These are phyloP conservation scores for Choristoneura rosaceana DNA, from an alignment of 2,888 invertebrate genomes.

Conservation along the genomic window DNA sequence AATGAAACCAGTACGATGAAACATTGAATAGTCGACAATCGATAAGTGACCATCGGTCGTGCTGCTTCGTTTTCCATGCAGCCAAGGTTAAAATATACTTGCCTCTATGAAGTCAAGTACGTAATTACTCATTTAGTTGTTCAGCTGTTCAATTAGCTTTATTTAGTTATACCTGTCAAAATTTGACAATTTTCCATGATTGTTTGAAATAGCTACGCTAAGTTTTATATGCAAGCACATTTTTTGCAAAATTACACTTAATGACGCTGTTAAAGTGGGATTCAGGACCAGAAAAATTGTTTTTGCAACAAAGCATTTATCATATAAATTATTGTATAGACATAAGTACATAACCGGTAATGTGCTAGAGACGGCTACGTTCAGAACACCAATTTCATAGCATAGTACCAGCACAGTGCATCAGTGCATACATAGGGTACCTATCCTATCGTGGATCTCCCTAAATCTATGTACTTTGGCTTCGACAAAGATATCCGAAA, in stretches of 20 bases:
- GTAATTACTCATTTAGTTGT: constrained; percentile 28
- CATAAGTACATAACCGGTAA: background rate
- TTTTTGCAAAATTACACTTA: too few relatives aligned
- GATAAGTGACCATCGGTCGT: constrained; percentile 50
- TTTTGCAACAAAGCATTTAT: background rate
- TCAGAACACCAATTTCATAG: background rate
- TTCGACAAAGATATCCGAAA: background rate
- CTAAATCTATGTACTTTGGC: background rate
- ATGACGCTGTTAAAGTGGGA: background rate
- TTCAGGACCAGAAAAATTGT: background rate
- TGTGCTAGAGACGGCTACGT: background rate
- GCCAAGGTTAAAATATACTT: constrained; percentile 28
- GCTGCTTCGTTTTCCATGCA: constrained; percentile 46
- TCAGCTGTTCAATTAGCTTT: constrained; percentile 21
- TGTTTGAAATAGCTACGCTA: background rate
- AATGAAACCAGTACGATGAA: constrained; percentile 41
- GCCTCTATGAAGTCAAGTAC: constrained; percentile 3
- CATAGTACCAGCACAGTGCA: background rate
- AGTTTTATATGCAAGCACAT: background rate
- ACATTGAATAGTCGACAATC: constrained; percentile 46
- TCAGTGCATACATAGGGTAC: background rate
- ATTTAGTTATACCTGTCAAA: constrained; percentile 2
- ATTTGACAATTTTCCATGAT: background rate
- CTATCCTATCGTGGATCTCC: too few relatives aligned
- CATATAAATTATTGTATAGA: too few relatives aligned